Base-by-base conservation (phyloP, 2,797 vertebrate genomes). In the Corythornis leucogaster region DNA sequence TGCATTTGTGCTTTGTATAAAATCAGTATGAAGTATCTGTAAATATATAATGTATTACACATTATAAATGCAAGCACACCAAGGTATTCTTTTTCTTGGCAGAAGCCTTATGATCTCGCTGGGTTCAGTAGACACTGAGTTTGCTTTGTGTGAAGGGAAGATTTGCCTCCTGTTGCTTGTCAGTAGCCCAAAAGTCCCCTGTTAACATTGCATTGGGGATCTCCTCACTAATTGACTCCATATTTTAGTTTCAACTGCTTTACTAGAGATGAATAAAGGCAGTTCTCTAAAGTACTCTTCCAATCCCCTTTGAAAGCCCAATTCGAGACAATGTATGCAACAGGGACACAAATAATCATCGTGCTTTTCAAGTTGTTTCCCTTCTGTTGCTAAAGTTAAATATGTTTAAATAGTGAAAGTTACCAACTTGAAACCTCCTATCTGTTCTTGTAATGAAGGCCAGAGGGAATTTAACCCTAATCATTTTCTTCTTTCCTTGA, bases 371-470 rank as follows among this genome's bases (percentile, higher is more conserved):
- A 89, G 77, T 42, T 81, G 13, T 93, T 86, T 88, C 77, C 68
- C 63, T 94, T 75, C 45, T 62, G 7, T 45, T 79, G 73, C 66
- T 76, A 2, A 77, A 90, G 63, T 86, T 86, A 92, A 96, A 88
- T 77, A 64, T n/a, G 43, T 80, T 94, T 94, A 78, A 95, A 80
- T 25, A 85, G 59, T 51, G 64, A 19, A 85, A 89, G 80, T 89
- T 82, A 81, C 50, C 85, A 94, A 58, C 57, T 80, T 79, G 80
- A 71, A 86, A 42, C 75, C 66, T 67, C 33, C 67, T 84, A 25
- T 91, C 77, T 83, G 20, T 35, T 93, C 61, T 67, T 58, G 73
- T 95, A 95, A 95, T 94, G 92, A 89, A 83, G 85, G 71, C 90
- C 79, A 83, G 71, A 71, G 85, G 81, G 74, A 94, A 79, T 93